Conservation (phyloP, 2,113 vertebrate species). For the Ptilorrhoa leucosticta region DNA sequence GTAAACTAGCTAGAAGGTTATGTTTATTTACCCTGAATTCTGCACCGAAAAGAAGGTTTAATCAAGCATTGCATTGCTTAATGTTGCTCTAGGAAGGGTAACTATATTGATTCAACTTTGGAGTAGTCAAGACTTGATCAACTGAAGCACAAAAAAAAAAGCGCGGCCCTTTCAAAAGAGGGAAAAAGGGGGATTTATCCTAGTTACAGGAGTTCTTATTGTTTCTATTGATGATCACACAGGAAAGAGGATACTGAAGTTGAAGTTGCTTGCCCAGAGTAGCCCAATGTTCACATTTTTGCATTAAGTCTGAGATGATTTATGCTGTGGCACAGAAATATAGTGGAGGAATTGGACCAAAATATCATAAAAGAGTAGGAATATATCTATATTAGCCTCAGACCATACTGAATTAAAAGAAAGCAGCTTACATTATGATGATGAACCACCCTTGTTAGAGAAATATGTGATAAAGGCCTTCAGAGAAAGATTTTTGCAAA, state of each 20-base stretch:
- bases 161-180: not conserved
- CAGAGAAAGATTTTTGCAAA: not conserved
- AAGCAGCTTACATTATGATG: not conserved
- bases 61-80: not conserved
- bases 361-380: not conserved
- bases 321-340: not conserved
- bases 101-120: not conserved
- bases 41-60: not conserved
- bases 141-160: not conserved
- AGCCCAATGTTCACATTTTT: not conserved
- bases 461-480: not conserved
- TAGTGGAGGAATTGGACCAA: not conserved
- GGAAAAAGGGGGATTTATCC: not conserved
- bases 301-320: not conserved
- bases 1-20: not conserved
- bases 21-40: not conserved
- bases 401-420: not conserved
- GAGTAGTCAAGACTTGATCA: not conserved
- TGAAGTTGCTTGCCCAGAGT: not conserved
- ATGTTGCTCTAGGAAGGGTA: not conserved
- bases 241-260: not conserved
- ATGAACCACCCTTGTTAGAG: not conserved
- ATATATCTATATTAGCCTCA: not conserved
- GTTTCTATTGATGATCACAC: not conserved
- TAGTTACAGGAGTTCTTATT: not conserved